Conservation (phyloP, 2,888 invertebrate species). For the Nipponacmea schrenckii region DNA sequence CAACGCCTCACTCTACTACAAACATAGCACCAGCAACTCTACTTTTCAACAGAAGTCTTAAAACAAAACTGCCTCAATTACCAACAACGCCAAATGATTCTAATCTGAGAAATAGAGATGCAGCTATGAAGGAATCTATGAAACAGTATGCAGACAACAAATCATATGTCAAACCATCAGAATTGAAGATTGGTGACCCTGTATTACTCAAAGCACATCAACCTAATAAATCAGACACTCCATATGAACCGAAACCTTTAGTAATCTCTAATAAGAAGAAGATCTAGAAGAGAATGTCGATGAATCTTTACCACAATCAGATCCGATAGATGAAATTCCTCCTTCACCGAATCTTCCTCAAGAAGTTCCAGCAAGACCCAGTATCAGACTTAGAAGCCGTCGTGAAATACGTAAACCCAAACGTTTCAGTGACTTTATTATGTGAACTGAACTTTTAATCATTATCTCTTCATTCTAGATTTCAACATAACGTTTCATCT, state of each 20-base stretch:
- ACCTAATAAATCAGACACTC: background rate
- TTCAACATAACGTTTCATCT: too few relatives aligned
- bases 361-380: too few relatives aligned
- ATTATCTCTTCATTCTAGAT: too few relatives aligned
- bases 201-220: constrained; percentile 3
- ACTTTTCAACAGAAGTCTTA: background rate
- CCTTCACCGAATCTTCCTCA: too few relatives aligned
- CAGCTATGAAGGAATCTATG: background rate
- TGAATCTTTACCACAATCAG: too few relatives aligned
- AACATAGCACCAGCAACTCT: background rate
- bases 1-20: constrained; percentile 10
- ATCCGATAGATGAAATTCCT: too few relatives aligned
- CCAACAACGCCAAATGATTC: background rate
- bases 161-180: constrained; percentile 6
- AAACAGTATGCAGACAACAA: constrained; percentile 15
- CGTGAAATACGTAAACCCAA: too few relatives aligned
- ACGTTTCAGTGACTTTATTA: too few relatives aligned
- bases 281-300: too few relatives aligned
- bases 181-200: constrained; percentile 7
- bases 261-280: background rate
- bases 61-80: background rate
- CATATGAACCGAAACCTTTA: constrained; percentile 4
- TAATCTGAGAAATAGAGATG: constrained; percentile 9
- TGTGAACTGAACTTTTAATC: too few relatives aligned
- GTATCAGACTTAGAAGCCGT: too few relatives aligned